These are phyloP conservation scores for Engystomops pustulosus DNA, from an alignment of 2,113 vertebrate genomes.

Conservation along the genomic window DNA sequence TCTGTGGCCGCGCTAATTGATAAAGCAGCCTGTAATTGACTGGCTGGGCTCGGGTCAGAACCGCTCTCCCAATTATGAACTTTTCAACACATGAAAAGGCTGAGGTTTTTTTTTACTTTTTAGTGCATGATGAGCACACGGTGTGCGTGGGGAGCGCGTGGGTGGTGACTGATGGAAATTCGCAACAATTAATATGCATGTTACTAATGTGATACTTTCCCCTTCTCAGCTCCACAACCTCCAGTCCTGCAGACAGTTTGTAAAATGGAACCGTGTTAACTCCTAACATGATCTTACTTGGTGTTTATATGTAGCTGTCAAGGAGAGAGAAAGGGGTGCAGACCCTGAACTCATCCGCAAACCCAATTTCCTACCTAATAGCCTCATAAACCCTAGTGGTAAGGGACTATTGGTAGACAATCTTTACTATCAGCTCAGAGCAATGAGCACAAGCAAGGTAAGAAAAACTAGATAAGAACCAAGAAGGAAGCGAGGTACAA, in stretches of 20 bases:
- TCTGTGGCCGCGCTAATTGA: constrained; percentile 68
- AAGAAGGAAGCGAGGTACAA: too few species aligned
- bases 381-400: too few species aligned
- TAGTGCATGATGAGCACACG: constrained; percentile 61
- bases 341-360: too few species aligned
- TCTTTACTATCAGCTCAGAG: too few species aligned
- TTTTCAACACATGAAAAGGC: constrained; percentile 59
- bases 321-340: too few species aligned
- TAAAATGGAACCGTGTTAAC: neutral
- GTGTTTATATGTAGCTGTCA: too few species aligned
- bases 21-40: constrained; percentile 69
- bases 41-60: constrained; percentile 60
- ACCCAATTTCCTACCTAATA: too few species aligned
- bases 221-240: constrained; percentile 8
- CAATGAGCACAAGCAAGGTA: too few species aligned
- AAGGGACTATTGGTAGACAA: too few species aligned
- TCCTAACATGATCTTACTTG: neutral
- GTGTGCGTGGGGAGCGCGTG: constrained; percentile 41
- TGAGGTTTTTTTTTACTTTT: constrained; percentile 49
- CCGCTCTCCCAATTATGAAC: constrained; percentile 64
- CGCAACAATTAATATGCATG: constrained; percentile 59
- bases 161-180: constrained; percentile 44
- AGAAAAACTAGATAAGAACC: too few species aligned
- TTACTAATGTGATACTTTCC: constrained; percentile 30
- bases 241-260: neutral